Evolutionary conservation across 2,113 vertebrate species (phyloP), one percentile per base, ranked within the genome.

Genomic region (Malurus melanocephalus): DNA sequence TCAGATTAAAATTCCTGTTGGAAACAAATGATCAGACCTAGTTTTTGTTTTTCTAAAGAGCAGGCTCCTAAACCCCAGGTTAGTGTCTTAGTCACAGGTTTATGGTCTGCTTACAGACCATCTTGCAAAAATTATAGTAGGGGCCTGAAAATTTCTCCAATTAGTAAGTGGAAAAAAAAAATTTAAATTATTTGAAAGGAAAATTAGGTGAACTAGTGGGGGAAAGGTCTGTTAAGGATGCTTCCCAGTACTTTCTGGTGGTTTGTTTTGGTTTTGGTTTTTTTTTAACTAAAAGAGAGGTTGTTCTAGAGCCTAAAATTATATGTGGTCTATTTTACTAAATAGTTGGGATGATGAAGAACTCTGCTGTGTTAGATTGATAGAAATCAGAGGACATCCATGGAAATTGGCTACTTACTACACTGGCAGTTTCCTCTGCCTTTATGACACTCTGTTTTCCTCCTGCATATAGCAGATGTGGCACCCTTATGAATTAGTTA

Each of bases 401-500:
- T 83, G 81, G 72, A 91, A 88, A 92, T 88, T 53, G 92, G 32
- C 74, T 72, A 8, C 30, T 89, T 77, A 66, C 32, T 80, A 75
- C 0, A 0, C 57, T 72, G 33, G 17, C 32, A 83, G 51, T 56
- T 84, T 94, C 49, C 53, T 88, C 79, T 88, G 64, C 66, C 43
- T 75, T 93, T 80, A 57, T 77, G 60, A 52, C 9, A 28, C 17
- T 72, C 52, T 42, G 42, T 68, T 51, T 82, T 79, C 40, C 56
- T 45, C 33, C 30, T 72, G 52, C 56, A 75, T 65, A 35, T 16
- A 73, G 62, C 71, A 87, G 46, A 68, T 71, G 33, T 67, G 80
- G 35, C 40, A 67, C 22, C n/a, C 57, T 90, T 80, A 53, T 56
- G 83, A 83, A 84, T 88, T 92, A 94, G 80, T 95, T 90, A 93